These are phyloP conservation scores for Danio kyathit DNA, from an alignment of 2,797 vertebrate genomes.

Conservation along the genomic window DNA sequence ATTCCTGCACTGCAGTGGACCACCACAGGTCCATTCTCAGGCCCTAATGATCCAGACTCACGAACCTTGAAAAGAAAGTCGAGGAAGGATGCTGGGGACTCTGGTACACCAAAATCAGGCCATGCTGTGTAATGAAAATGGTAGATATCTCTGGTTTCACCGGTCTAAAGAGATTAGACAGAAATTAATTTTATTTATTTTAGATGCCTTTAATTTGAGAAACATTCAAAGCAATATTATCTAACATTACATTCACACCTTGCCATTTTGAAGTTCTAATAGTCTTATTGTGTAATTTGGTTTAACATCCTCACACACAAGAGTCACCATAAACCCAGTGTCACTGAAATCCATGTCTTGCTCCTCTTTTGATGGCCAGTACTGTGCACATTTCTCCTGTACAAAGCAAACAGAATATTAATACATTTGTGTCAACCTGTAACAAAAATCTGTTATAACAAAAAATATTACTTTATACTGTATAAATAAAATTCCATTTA, in stretches of 20 bases:
- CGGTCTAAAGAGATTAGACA: slow-evolving; percentile 78
- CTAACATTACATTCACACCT: slow-evolving; percentile 66
- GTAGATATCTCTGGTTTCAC: slow-evolving; percentile 89
- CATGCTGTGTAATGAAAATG: slow-evolving; percentile 99
- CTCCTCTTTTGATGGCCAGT: slow-evolving; percentile 92
- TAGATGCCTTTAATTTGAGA: neutral
- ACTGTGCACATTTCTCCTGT: slow-evolving; percentile 98
- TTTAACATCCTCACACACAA: slow-evolving; percentile 91
- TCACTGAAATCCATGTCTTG: slow-evolving; percentile 89
- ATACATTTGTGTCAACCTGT: no score
- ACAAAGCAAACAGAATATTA: slow-evolving; percentile 32
- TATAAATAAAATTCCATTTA: no score
- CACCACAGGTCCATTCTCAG: slow-evolving; percentile 87
- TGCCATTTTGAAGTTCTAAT: slow-evolving; percentile 89
- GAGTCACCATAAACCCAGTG: slow-evolving; percentile 90
- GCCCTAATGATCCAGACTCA: slow-evolving; percentile 88
- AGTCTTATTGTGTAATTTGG: slow-evolving; percentile 91
- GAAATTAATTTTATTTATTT: neutral
- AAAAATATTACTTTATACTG: no score
- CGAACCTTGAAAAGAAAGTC: slow-evolving; percentile 96
- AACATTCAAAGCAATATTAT: neutral
- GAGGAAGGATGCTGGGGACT: slow-evolving; percentile 96
- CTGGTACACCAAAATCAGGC: slow-evolving; percentile 98
- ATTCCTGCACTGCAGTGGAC: slow-evolving; percentile 97
- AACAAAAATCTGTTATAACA: no score